Percentiles rank a stretch among this genome's conserved stretches.
Conservation (phyloP, 2,888 invertebrate genomes). For the Nipponacmea schrenckii region DNA sequence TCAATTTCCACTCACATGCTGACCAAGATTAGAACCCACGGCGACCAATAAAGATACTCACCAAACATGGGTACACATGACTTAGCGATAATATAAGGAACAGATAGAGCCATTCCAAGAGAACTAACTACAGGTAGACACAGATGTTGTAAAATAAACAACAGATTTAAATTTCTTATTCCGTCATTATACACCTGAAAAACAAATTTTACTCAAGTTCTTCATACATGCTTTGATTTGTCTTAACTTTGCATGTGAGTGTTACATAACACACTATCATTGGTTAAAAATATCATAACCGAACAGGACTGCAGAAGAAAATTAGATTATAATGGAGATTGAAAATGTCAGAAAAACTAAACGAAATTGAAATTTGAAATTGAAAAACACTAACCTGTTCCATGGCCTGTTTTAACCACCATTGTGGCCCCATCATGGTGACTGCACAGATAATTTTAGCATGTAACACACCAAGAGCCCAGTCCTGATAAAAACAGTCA, state of each 20-base stretch:
- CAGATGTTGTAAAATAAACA: slow-evolving; percentile 84
- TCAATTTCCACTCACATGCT: too few relatives aligned
- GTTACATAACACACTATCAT: too few relatives aligned
- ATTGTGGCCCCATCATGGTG: slow-evolving; percentile 95
- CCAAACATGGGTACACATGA: slow-evolving; percentile 71
- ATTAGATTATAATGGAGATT: neutral
- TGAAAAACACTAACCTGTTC: slow-evolving; percentile 74
- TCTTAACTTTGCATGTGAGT: too few relatives aligned
- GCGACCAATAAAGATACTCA: slow-evolving; percentile 37
- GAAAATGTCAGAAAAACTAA: neutral
- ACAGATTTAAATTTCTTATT: slow-evolving; percentile 89
- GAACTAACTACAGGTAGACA: slow-evolving; percentile 90
- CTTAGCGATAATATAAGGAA: slow-evolving; percentile 92
- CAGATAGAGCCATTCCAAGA: slow-evolving; percentile 87
- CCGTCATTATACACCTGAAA: slow-evolving; percentile 85
- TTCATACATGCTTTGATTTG: neutral
- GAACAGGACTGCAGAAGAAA: too few relatives aligned
- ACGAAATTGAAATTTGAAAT: neutral
- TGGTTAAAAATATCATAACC: too few relatives aligned
- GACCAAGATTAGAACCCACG: too few relatives aligned
- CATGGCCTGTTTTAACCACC: slow-evolving; percentile 91
- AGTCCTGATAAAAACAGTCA: slow-evolving; percentile 77
- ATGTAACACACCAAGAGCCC: slow-evolving; percentile 97
- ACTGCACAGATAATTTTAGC: slow-evolving; percentile 97
- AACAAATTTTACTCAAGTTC: neutral